phyloP scores from a whole-genome alignment of 1,140 invertebrate species.

The Saccostrea glomerata region DNA sequence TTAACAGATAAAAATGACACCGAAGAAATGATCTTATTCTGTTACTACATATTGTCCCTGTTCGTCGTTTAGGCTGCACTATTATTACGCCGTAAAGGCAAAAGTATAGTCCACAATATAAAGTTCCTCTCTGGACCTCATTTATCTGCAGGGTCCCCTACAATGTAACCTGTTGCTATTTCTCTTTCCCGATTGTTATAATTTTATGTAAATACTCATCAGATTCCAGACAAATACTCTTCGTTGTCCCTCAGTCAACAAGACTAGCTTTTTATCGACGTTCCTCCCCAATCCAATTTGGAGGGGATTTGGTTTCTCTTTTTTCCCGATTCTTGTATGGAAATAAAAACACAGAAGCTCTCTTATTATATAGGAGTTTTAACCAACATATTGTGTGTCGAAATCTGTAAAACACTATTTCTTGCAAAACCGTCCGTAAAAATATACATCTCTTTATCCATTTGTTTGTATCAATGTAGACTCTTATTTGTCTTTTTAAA shows the following conservation, averaged over 20 bases:
- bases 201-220: constrained; percentile 33
- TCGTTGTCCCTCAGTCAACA: constrained; percentile 4
- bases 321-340: constrained; percentile 4
- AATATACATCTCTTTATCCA: too few species aligned
- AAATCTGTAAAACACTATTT: too few species aligned
- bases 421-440: too few species aligned
- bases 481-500: too few species aligned
- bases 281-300: constrained; percentile 16
- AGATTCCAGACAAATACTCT: background rate
- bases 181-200: constrained; percentile 4
- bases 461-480: too few species aligned
- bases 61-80: too few species aligned
- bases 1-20: too few species aligned
- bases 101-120: too few species aligned
- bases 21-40: too few species aligned
- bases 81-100: too few species aligned
- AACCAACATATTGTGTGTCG: background rate
- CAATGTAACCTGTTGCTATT: background rate
- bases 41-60: too few species aligned
- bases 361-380: background rate
- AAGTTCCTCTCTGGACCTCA: too few species aligned
- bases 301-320: background rate
- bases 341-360: constrained; percentile 2
- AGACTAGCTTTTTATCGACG: background rate
- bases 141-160: background rate